phyloP scores from a whole-genome alignment of 2,888 invertebrate species.

The Oscheius onirici region DNA sequence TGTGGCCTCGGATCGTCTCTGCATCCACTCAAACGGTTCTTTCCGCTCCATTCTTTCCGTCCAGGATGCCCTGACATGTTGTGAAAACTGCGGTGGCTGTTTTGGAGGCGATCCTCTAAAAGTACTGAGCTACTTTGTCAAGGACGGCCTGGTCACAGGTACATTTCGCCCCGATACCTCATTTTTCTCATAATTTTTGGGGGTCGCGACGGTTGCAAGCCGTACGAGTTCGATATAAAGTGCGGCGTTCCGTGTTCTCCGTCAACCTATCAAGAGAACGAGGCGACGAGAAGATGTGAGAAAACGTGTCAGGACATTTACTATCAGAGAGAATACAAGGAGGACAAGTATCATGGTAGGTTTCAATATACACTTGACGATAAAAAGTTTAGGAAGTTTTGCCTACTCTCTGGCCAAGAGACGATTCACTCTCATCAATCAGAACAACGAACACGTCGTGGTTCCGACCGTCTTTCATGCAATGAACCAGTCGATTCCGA shows the following conservation, averaged over 20 bases:
- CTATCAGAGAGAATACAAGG: conserved; percentile 66
- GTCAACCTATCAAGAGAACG: conserved; percentile 63
- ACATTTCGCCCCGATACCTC: neutral
- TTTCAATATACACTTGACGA: neutral
- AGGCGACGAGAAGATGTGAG: conserved; percentile 61
- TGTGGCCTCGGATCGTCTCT: conserved; percentile 69
- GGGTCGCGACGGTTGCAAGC: conserved; percentile 68
- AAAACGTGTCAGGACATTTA: conserved; percentile 66
- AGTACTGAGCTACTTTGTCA: conserved; percentile 69
- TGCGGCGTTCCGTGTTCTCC: conserved; percentile 70
- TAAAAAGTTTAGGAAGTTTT: conserved; percentile 55
- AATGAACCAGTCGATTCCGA: conserved; percentile 62
- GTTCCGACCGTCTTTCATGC: conserved; percentile 68
- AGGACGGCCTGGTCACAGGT: conserved; percentile 67
- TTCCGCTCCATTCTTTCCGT: conserved; percentile 51
- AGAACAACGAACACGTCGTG: conserved; percentile 58
- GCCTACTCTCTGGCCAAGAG: conserved; percentile 69
- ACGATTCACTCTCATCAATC: conserved; percentile 65
- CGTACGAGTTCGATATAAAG: conserved; percentile 61
- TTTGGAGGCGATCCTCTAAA: conserved; percentile 71
- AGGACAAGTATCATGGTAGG: conserved; percentile 65
- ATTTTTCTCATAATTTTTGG: conserved; percentile 37
- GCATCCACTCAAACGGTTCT: conserved; percentile 69
- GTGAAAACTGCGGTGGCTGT: conserved; percentile 68
- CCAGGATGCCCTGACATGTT: conserved; percentile 66